Conservation (phyloP, 1,140 invertebrate species). For the Drosophila pachea region DNA sequence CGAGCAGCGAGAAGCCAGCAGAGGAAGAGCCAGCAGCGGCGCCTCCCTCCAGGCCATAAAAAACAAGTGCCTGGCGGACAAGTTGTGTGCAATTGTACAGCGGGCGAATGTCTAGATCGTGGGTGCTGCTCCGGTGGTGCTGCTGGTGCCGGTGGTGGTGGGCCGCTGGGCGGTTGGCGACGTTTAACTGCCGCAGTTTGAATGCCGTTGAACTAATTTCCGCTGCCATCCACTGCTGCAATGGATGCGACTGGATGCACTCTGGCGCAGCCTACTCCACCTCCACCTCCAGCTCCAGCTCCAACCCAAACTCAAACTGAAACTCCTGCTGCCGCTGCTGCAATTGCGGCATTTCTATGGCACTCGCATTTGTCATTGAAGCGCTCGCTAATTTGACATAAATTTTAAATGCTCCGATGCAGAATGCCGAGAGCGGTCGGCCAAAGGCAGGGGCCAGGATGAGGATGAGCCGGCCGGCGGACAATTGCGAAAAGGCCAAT, state of each 20-base stretch:
- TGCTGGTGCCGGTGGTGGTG: constrained; percentile 7
- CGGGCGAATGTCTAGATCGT: constrained; percentile 29
- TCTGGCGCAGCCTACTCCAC: constrained; percentile 36
- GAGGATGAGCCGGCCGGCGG: neutral
- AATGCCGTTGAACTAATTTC: constrained; percentile 71
- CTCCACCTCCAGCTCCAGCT: neutral
- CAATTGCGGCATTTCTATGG: constrained; percentile 5
- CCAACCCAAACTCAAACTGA: too few species aligned
- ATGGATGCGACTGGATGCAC: constrained; percentile 24
- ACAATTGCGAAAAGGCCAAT: neutral
- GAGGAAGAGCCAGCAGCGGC: too few species aligned
- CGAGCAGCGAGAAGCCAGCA: neutral
- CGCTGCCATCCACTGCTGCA: constrained; percentile 38
- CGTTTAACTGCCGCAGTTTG: constrained; percentile 66
- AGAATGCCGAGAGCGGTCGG: constrained; percentile 19
- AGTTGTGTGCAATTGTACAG: constrained; percentile 34
- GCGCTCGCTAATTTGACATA: constrained; percentile 66
- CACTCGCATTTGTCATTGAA: constrained; percentile 64
- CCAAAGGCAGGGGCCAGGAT: constrained; percentile 10
- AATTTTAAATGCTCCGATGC: constrained; percentile 59
- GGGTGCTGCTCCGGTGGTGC: constrained; percentile 6
- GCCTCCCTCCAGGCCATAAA: constrained; percentile 54
- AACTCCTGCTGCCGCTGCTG: constrained; percentile 7
- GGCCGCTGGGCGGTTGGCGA: constrained; percentile 39
- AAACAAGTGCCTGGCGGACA: constrained; percentile 64